These are phyloP conservation scores for Cheirogaleus medius DNA, from an alignment of 2,113 vertebrate species.

Conservation along the genomic window DNA sequence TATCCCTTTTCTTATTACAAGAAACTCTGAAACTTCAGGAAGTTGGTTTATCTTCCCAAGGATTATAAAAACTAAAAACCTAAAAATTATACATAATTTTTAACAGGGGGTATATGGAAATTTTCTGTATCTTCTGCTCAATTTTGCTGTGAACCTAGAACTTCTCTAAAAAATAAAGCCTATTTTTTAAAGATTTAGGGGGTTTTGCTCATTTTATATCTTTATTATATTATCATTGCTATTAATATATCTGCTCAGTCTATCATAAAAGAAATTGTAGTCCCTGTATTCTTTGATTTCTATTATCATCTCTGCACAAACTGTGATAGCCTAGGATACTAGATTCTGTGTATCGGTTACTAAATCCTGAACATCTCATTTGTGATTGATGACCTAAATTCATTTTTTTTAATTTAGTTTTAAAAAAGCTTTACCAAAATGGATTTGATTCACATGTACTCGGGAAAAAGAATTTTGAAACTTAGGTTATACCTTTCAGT, in stretches of 20 bases:
- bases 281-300: neutral
- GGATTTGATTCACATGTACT: neutral
- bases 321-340: neutral
- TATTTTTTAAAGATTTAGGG: neutral
- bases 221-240: neutral
- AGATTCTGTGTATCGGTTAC: slow-evolving; percentile 35
- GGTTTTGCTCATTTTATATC: neutral
- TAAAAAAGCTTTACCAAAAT: slow-evolving; percentile 19
- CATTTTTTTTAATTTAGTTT: neutral
- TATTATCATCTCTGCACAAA: slow-evolving; percentile 16
- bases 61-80: neutral
- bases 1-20: neutral
- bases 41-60: neutral
- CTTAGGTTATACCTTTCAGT: neutral
- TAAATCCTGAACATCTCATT: slow-evolving; percentile 26
- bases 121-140: neutral
- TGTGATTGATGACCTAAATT: slow-evolving; percentile 43
- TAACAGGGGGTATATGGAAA: neutral
- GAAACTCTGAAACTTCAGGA: neutral
- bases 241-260: neutral
- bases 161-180: neutral
- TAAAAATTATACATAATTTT: neutral
- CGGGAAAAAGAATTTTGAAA: neutral
- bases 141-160: neutral
- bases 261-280: neutral